A percentile compares a stretch with the other conserved stretches of the same genome.
phyloP scores from a whole-genome alignment of 1,140 invertebrate genomes.

The Drosophila mojavensis region DNA sequence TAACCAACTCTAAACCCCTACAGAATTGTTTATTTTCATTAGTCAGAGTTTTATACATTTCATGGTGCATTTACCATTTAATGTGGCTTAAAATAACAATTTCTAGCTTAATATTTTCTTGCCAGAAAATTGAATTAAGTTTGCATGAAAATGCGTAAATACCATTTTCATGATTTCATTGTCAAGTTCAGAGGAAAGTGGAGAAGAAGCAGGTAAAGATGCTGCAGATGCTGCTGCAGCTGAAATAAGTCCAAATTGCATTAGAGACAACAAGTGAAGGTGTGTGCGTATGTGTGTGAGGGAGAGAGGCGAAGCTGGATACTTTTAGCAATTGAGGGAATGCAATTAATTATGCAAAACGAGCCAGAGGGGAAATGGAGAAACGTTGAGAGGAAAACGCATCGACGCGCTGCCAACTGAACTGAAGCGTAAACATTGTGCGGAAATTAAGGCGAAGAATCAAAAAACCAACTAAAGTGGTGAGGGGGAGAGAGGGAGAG shows the following conservation, averaged over 20 bases:
- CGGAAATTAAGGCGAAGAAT: conserved; percentile 44
- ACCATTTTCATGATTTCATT: conserved; percentile 2
- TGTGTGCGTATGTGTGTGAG: neutral
- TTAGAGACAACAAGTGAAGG: too few relatives aligned
- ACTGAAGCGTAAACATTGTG: conserved; percentile 51
- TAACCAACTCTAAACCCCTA: neutral
- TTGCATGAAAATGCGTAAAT: neutral
- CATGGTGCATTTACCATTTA: neutral
- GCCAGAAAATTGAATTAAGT: neutral
- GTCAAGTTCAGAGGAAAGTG: neutral
- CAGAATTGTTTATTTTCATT: neutral
- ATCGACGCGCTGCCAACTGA: conserved; percentile 24
- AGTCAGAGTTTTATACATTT: neutral
- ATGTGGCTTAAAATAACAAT: neutral
- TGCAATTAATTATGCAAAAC: conserved; percentile 48
- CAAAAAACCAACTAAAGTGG: neutral
- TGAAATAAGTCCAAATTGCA: neutral
- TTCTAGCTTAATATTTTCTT: neutral
- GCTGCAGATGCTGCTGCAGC: neutral
- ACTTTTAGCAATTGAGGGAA: conserved; percentile 9
- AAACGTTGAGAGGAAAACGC: neutral
- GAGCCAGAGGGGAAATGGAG: neutral
- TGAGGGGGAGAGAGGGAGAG: neutral
- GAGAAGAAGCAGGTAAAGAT: conserved; percentile 1
- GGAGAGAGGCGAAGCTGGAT: neutral